Evolutionary conservation across 1,140 invertebrate species (phyloP).

Genomic region (Euwallacea fornicatus): DNA sequence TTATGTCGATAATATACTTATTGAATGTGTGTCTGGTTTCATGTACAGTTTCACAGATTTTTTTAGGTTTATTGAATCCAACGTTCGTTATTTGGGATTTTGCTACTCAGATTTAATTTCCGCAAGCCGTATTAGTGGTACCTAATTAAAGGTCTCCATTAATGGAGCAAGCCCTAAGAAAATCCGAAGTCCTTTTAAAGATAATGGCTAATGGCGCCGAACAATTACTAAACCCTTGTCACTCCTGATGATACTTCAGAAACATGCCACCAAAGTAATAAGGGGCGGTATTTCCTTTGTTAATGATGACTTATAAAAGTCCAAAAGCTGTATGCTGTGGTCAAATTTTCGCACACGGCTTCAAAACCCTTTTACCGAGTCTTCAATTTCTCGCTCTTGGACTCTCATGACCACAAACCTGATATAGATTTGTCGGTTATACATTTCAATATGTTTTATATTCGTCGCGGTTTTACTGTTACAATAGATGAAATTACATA

Average conservation of each 20-base stretch:
- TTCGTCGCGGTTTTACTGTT: too few species aligned
- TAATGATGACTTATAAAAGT: not conserved
- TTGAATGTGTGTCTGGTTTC: too few species aligned
- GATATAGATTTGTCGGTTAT: conserved; percentile 31
- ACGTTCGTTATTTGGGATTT: too few species aligned
- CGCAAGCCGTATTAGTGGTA: too few species aligned
- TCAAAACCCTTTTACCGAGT: not conserved
- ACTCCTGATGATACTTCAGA: conserved; percentile 22
- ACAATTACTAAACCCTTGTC: conserved; percentile 33
- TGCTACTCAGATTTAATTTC: too few species aligned
- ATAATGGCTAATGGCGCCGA: conserved; percentile 31
- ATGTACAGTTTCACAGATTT: too few species aligned
- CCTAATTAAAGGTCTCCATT: too few species aligned
- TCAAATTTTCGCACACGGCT: not conserved
- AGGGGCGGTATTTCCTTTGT: not conserved
- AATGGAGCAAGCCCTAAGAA: too few species aligned
- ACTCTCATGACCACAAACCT: conserved; percentile 19
- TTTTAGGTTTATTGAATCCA: too few species aligned
- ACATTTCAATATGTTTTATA: too few species aligned
- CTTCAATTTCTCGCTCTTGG: not conserved
- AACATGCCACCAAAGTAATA: not conserved
- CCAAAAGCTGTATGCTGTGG: not conserved
- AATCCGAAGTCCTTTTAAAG: conserved; percentile 7
- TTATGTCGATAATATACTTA: too few species aligned
- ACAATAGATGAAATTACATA: conserved; percentile 1